A percentile compares a stretch with the other conserved stretches of the same genome.
Conservation (phyloP, 1,140 invertebrate genomes). For the Hyposmocoma kahamanoa region DNA sequence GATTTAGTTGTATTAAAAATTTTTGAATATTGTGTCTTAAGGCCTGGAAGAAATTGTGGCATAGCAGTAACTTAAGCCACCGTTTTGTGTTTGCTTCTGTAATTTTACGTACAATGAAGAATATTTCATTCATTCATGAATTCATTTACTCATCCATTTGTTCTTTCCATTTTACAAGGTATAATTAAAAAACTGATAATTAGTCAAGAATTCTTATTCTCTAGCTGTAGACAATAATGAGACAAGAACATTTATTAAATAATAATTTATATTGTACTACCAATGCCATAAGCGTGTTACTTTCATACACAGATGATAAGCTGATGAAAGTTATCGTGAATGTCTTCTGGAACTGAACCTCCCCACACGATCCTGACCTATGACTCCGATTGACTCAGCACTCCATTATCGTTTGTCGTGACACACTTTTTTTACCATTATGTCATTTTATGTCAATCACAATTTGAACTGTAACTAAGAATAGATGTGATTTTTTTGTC, state of each 20-base stretch:
- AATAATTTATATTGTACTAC: not conserved
- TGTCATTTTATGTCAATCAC: too few relatives aligned
- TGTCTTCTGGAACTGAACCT: constrained; percentile 2
- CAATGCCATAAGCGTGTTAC: not conserved
- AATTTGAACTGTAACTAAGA: not conserved
- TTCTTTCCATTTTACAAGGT: too few relatives aligned
- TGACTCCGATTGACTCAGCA: constrained; percentile 16
- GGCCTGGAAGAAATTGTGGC: too few relatives aligned
- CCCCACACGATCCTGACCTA: constrained; percentile 26
- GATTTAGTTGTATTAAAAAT: not conserved
- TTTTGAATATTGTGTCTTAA: not conserved
- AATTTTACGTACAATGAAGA: too few relatives aligned
- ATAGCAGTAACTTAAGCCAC: too few relatives aligned
- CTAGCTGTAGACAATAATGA: not conserved
- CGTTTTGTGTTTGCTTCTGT: too few relatives aligned
- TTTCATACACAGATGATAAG: not conserved
- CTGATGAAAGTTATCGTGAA: not conserved
- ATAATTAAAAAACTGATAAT: not conserved
- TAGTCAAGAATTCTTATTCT: not conserved
- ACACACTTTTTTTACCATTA: not conserved
- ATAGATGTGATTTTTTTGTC: not conserved
- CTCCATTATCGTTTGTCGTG: constrained; percentile 17
- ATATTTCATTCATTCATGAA: too few relatives aligned
- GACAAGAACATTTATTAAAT: not conserved
- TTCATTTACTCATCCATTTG: too few relatives aligned